Percentiles rank a stretch among this genome's conserved stretches.
Conservation (phyloP, 2,113 vertebrate species). For the Megatriorchis doriae region DNA sequence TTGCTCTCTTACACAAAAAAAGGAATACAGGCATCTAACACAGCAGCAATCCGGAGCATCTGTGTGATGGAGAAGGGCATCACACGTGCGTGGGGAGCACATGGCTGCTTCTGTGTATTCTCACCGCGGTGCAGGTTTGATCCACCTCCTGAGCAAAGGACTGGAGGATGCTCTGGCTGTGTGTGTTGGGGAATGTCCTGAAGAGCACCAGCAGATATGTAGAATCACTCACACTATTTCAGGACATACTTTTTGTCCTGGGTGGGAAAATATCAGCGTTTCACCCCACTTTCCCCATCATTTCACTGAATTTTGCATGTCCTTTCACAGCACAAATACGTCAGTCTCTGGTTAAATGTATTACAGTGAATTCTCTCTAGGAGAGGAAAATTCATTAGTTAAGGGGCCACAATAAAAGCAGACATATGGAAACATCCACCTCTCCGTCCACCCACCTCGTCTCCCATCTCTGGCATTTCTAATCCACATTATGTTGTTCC, state of each 20-base stretch:
- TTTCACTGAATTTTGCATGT: neutral
- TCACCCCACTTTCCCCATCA: neutral
- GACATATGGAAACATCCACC: neutral
- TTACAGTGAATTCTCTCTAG: neutral
- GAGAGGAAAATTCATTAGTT: neutral
- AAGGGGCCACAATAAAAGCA: neutral
- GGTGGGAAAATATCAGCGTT: neutral
- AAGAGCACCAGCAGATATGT: neutral
- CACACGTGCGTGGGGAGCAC: rapidly evolving
- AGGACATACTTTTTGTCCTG: neutral
- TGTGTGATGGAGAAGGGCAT: neutral
- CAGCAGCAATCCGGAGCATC: neutral
- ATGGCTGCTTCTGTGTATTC: rapidly evolving
- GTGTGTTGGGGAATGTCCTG: neutral
- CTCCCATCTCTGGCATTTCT: neutral
- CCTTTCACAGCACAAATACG: neutral
- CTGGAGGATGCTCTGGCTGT: neutral
- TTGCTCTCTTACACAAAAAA: neutral
- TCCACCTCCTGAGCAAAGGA: neutral
- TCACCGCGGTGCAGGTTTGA: neutral
- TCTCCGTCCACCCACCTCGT: neutral
- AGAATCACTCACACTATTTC: neutral
- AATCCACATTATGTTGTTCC: neutral
- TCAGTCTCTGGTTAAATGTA: neutral
- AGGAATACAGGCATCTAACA: neutral